Evolutionary conservation across 2,888 invertebrate genomes (phyloP), one percentile per base, ranked within the genome.

Genomic region (Pomacea canaliculata): DNA sequence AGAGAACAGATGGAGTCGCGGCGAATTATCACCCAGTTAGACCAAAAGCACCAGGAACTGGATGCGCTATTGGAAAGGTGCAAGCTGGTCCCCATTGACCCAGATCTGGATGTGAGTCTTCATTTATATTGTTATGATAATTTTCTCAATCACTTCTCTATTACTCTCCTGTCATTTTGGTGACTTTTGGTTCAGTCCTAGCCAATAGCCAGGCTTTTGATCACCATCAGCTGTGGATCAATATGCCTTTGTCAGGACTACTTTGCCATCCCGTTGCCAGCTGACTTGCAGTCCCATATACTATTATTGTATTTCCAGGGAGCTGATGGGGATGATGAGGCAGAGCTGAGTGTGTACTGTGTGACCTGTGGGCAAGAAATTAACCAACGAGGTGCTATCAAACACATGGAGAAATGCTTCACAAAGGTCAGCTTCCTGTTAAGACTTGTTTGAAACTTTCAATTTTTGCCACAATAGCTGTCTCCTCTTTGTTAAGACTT

Each of bases 321-420:
- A 18, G 80, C 82, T 49, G 93, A 91, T 51, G 89, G 93, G 69
- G 94, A 94, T 60, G 94, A 93, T 66, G 93, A 93, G 79, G 94
- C 95, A n/a, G 94, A 94, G 85, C 94, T 94, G 79, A 96, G 95
- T 72, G 96, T 97, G 93, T 97, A 97, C 90, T 99, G 99, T 91
- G 96, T 98, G 59, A 98, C 98, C 0, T 99, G 99, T 91, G 98
- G 98, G 0, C 96, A 96, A 90, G 98, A 98, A 92, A 95, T 98
- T 79, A 95, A 96, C 90, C 95, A 96, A 0, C 94, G 95, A 75
- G 95, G 96, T 0, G 98, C 97, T 0, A 94, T 98, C 37, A 96
- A 96, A 86, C 99, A 99, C 89, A 97, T 99, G 97, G 98, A 98
- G 92, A 97, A 97, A 90, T 99, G 98, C 91, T 99, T 97, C 91